Evolutionary conservation across 2,888 invertebrate species (phyloP), one percentile per base, ranked within the genome.

Genomic region (Calliopum simillimum): DNA sequence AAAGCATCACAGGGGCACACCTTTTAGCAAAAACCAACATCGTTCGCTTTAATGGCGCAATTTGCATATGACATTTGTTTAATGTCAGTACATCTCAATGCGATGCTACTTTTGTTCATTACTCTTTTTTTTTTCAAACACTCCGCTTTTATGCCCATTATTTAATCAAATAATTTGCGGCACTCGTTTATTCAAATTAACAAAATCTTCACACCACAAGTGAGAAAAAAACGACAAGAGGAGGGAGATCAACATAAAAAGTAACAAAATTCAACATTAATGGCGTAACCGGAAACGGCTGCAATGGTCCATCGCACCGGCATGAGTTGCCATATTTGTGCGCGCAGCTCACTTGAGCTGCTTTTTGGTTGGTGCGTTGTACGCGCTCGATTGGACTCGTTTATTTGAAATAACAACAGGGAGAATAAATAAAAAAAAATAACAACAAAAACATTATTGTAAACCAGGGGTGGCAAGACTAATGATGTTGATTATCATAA

Each of bases 251-350:
- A 62, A 8, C 47, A 46, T 6, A 33, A 33, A 33, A 5, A 33
- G 33, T 33, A 6, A 6, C 33, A 33, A 33, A 33, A 3, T 55
- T 13, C 19, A 21, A 23, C 61, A 43, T 56, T 46, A 67, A 67
- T 67, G 67, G 67, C 67, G 67, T 41, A 21, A 67, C 67, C 67
- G 67, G 67, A 67, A 67, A 23, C 67, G 67, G 67, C 59, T 47
- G 67, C 67, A 33, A 56, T 58, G 33, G 46, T 43, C 53, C 25
- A 13, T 53, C 53, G 53, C 33, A 8, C 53, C 19, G 23, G 2
- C 47, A 41, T 41, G 46, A 8, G 33, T 58, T 58, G 19, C 67
- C 67, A 59, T 58, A 43, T 33, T 53, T 63, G 19, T 21, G 59
- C 41, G 21, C 23, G 55, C 19, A 43, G 66, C 58, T 58, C 67